Base-by-base conservation (phyloP, 2,888 invertebrate species). In the Mellilla xanthometata region DNA sequence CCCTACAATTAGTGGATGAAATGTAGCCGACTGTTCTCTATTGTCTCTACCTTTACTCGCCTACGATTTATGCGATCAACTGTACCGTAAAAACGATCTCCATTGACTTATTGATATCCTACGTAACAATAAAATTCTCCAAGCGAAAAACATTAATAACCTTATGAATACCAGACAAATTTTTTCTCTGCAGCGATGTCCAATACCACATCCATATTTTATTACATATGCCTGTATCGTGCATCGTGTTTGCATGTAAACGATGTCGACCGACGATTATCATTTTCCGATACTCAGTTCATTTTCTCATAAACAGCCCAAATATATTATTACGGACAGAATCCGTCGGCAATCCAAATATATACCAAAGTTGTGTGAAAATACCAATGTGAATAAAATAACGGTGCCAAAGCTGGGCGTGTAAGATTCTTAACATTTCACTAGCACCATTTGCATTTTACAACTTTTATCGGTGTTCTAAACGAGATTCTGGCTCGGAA, bases 371-470 rank as follows among this genome's bases (percentile, higher is more conserved):
- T 64, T 69, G 68, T 65, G 66, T 72, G 66, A 73, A 74, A 72
- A 71, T 69, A 68, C 73, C 61, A 71, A 68, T 68, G 72, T 72
- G 69, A 75, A 76, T 73, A 76, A 74, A 71, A 56, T 84, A 84
- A 84, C 84, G 82, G 84, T 71, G 56, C 68, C 57, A 58, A 62
- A 58, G 52, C 54, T 58, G 49, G 62, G 70, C 62, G 84, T 72
- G 79, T 76, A 68, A 74, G 75, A 82, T 83, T 86, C 79, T 79
- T 79, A 79, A 76, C 82, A 83, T 83, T 83, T 83, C 79, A 81
- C 79, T 82, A 77, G 71, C 56, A 63, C 74, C 70, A 87, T 88
- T 87, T 84, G 80, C 87, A 88, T 88, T 85, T 87, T 81, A 87
- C 86, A 84, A 81, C 81, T 83, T 87, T 81, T 84, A 85, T 83